Evolutionary conservation across 2,113 vertebrate genomes (phyloP).

Genomic region (Daubentonia madagascariensis): DNA sequence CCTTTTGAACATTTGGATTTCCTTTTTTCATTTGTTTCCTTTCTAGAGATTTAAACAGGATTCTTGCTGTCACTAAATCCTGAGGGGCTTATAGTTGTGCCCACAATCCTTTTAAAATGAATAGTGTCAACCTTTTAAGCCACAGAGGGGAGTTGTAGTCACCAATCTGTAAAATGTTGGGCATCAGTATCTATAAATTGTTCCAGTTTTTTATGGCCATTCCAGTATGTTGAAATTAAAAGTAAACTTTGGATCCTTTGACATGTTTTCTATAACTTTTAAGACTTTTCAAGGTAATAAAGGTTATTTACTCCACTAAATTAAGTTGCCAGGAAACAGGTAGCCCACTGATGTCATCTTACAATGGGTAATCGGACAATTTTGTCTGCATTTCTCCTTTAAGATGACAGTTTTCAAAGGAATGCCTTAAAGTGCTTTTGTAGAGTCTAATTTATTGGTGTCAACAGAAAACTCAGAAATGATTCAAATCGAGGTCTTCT

Average conservation of each 20-base stretch:
- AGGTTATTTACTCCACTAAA: conserved; percentile 48
- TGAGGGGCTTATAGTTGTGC: not conserved
- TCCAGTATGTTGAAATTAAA: conserved; percentile 52
- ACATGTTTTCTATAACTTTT: conserved; percentile 57
- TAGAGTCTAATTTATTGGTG: not conserved
- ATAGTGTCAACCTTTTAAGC: conserved; percentile 57
- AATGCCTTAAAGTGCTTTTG: not conserved
- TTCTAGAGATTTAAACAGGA: conserved; percentile 29
- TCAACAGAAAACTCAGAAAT: not conserved
- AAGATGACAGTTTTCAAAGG: not conserved
- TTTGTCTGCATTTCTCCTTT: conserved; percentile 25
- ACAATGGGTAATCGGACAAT: not conserved
- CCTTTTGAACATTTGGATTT: conserved; percentile 13
- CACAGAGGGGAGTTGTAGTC: conserved; percentile 34
- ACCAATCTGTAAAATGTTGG: conserved; percentile 44
- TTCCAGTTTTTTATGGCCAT: conserved; percentile 48
- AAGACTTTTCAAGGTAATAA: conserved; percentile 53
- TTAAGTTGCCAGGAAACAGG: conserved; percentile 5
- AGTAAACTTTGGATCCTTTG: conserved; percentile 59
- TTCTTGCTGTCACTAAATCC: conserved; percentile 14
- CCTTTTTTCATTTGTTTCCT: conserved; percentile 34
- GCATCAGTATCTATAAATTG: conserved; percentile 51
- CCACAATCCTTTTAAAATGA: conserved; percentile 63
- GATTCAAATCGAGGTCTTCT: not conserved
- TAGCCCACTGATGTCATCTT: not conserved